These are phyloP conservation scores for Erannis defoliaria DNA, from an alignment of 2,888 invertebrate species.

Conservation along the genomic window DNA sequence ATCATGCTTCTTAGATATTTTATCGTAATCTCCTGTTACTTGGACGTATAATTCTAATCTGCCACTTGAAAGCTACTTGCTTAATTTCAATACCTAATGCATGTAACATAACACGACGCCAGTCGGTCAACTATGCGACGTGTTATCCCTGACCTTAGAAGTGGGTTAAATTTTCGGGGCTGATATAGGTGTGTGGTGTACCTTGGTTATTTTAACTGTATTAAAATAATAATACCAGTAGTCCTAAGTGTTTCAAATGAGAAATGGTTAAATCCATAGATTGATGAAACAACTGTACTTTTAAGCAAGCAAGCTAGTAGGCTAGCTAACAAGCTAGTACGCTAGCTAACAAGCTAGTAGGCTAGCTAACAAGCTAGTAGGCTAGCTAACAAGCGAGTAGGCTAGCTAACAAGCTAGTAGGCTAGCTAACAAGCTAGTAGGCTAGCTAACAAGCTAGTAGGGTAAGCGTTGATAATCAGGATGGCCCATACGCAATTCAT, in stretches of 20 bases:
- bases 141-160: slow-evolving; percentile 75
- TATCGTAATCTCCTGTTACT: slow-evolving; percentile 6
- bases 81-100: slow-evolving; percentile 27
- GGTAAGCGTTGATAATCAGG: too few relatives aligned
- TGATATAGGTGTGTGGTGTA: slow-evolving; percentile 6
- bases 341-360: too few relatives aligned
- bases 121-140: slow-evolving; percentile 61
- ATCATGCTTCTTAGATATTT: background rate
- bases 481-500: too few relatives aligned
- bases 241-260: background rate
- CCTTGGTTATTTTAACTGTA: slow-evolving; percentile 1
- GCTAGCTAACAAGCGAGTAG: too few relatives aligned
- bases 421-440: too few relatives aligned
- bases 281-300: too few relatives aligned
- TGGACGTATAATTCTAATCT: background rate
- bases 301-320: too few relatives aligned
- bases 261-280: background rate
- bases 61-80: slow-evolving; percentile 18
- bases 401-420: too few relatives aligned
- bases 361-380: too few relatives aligned
- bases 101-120: slow-evolving; percentile 59
- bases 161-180: slow-evolving; percentile 55
- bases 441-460: too few relatives aligned
- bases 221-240: too few relatives aligned
- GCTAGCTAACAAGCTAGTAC: too few relatives aligned